Conservation (phyloP, 1,140 invertebrate genomes). For the Euwallacea fornicatus region DNA sequence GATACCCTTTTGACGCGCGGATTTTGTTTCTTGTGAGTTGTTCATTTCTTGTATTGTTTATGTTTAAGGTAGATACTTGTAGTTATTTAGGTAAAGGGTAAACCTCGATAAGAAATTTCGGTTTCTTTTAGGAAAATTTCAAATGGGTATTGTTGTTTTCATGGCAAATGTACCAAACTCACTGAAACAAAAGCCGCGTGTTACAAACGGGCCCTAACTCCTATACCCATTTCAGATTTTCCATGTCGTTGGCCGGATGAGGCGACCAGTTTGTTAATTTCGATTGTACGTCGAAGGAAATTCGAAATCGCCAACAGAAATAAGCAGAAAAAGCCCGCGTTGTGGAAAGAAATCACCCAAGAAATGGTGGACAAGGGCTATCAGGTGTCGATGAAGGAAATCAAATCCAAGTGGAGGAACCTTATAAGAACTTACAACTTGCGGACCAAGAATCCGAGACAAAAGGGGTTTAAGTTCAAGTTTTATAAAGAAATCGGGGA, state of each 20-base stretch:
- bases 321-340: constrained; percentile 29
- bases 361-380: constrained; percentile 33
- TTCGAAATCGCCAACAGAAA: constrained; percentile 33
- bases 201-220: no score
- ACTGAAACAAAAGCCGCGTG: background rate
- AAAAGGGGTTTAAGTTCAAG: constrained; percentile 38
- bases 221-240: constrained; percentile 28
- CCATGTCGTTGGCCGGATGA: constrained; percentile 37
- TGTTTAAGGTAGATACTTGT: background rate
- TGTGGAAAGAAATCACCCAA: constrained; percentile 32
- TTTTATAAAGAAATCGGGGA: constrained; percentile 35
- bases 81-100: no score
- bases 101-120: no score
- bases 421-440: constrained; percentile 35
- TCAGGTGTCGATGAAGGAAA: constrained; percentile 29
- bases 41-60: constrained; percentile 14
- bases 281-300: constrained; percentile 28
- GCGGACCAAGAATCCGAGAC: constrained; percentile 32
- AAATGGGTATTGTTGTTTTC: no score
- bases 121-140: no score
- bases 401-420: constrained; percentile 35
- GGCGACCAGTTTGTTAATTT: constrained; percentile 32
- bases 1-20: no score
- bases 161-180: background rate
- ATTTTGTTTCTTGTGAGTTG: constrained; percentile 33